Conservation (phyloP, 2,797 vertebrate species). For the Neostethus bicornis region DNA sequence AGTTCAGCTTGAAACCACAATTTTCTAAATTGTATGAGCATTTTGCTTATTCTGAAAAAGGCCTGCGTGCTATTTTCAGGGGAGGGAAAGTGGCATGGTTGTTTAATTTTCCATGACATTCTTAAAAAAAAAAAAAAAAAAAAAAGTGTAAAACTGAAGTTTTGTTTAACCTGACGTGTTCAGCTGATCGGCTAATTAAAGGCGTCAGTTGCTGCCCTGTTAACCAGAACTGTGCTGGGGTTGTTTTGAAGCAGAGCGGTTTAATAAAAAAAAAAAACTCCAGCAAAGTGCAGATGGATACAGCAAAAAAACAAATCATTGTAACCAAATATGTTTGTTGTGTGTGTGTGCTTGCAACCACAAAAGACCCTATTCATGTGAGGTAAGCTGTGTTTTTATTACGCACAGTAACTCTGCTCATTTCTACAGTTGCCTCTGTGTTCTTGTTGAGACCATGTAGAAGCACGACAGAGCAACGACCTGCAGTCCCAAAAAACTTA, state of each 20-base stretch:
- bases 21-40: conserved; percentile 50
- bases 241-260: conserved; percentile 68
- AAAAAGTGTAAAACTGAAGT: conserved; percentile 63
- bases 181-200: conserved; percentile 77
- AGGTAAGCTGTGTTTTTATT: conserved; percentile 53
- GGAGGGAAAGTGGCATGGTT: conserved; percentile 57
- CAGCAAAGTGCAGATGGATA: conserved; percentile 50
- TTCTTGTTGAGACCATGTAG: conserved; percentile 59
- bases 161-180: conserved; percentile 74
- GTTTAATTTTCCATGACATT: conserved; percentile 79
- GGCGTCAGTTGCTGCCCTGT: conserved; percentile 66
- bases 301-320: conserved; percentile 69
- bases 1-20: conserved; percentile 49
- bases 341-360: conserved; percentile 48
- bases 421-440: conserved; percentile 74
- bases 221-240: conserved; percentile 59
- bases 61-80: conserved; percentile 66
- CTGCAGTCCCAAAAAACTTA: conserved; percentile 66
- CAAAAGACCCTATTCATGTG: conserved; percentile 74
- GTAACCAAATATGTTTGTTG: conserved; percentile 77
- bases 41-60: conserved; percentile 57
- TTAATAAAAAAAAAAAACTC: conserved; percentile 62
- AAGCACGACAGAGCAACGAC: conserved; percentile 43
- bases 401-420: conserved; percentile 55
- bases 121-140: too few species aligned